Conservation (phyloP, 1,140 invertebrate species). For the Lineus longissimus region DNA sequence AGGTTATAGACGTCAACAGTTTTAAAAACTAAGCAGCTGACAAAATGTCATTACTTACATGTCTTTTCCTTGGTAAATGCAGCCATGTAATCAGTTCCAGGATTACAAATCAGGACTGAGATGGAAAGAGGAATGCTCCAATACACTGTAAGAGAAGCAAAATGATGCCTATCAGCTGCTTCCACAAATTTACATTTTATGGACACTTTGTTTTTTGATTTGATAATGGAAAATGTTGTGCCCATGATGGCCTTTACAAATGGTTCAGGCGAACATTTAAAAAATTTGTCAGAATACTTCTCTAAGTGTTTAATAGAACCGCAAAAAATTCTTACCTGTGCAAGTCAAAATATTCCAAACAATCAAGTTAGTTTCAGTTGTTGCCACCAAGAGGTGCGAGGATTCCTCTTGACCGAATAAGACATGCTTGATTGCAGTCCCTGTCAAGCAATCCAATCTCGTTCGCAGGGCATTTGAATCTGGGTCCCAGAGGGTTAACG, state of each 20-base stretch:
- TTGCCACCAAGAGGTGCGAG: slow-evolving; percentile 64
- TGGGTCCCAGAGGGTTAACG: slow-evolving; percentile 67
- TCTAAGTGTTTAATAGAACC: no score
- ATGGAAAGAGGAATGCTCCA: slow-evolving; percentile 57
- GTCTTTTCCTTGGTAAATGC: slow-evolving; percentile 63
- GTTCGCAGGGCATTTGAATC: slow-evolving; percentile 58
- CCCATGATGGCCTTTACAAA: not conserved
- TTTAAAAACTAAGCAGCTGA: no score
- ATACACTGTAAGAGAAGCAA: slow-evolving; percentile 26
- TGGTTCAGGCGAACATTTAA: no score
- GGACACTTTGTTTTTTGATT: not conserved
- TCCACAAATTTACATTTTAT: not conserved
- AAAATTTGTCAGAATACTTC: no score
- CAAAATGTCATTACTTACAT: no score
- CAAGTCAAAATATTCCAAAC: slow-evolving; percentile 73
- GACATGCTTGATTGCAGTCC: slow-evolving; percentile 31
- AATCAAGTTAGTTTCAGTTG: slow-evolving; percentile 58
- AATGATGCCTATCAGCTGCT: not conserved
- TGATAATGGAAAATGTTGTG: not conserved
- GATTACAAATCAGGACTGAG: slow-evolving; percentile 59
- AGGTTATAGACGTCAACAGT: no score
- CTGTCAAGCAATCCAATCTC: slow-evolving; percentile 33
- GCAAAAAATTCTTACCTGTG: slow-evolving; percentile 37
- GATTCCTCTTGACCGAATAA: slow-evolving; percentile 65
- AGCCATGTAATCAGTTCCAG: slow-evolving; percentile 63